Base-by-base conservation (phyloP, 1,140 invertebrate genomes). In the Apis laboriosa region DNA sequence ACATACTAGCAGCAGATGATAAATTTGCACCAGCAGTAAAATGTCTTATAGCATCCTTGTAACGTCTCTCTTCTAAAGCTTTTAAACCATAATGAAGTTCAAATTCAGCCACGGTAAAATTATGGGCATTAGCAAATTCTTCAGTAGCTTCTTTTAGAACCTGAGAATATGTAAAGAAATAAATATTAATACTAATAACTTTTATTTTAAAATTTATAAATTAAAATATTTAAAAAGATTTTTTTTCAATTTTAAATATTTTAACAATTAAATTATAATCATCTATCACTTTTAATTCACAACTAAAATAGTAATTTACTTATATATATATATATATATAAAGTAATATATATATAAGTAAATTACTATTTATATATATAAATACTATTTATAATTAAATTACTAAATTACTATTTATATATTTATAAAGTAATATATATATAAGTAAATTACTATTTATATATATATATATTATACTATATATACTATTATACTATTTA, bases 1-100 rank as follows among this genome's bases (percentile, higher is more conserved):
- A 96, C 63, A 95, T 91, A 77, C 95, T 96, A 84, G 94, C 94
- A 81, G 95, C 90, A 89, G 96, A 94, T 75, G 94, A 94, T 67
- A 95, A 91, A 76, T 93, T 92, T 53, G 95, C 94, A 77, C 95
- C 95, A 72, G 91, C 93, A 74, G 94, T 88, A 92, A 95, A 95
- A 84, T 94, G 93, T 73, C 89, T 86, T 19, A 94, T 70, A 19
- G 94, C 94, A 84, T 93, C 91, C 12, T 91, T 83, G 60, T 93
- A 91, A 60, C 91, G 86, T 72, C 92, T 86, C 77, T 92, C 90
- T 61, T 92, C 83, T 60, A 94, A 85, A 34, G 90, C 93, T 88
- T 92, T 89, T 17, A 94, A 78, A 15, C 94, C 94, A 75, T 86
- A 84, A 79, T 84, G 84, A 55, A 94, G 91, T 88, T 94, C 93